Conservation (phyloP, 2,888 invertebrate species). For the Philopedon plagiatum region DNA sequence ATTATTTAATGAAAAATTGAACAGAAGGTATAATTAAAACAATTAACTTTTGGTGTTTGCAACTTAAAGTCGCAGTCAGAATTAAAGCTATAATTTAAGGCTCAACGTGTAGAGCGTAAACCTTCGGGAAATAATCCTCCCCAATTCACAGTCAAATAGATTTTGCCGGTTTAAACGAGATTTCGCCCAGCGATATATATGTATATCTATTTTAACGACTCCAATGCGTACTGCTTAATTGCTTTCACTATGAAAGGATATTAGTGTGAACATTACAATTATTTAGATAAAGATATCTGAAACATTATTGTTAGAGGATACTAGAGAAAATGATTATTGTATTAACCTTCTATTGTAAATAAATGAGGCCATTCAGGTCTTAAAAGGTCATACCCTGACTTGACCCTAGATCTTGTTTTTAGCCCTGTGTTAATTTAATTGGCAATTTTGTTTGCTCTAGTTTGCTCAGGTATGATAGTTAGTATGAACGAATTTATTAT, state of each 20-base stretch:
- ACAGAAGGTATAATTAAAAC: background rate
- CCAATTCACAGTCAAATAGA: constrained; percentile 49
- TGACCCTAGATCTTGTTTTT: too few species aligned
- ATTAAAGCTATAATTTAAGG: constrained; percentile 49
- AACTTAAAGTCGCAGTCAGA: constrained; percentile 28
- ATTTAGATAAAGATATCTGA: background rate
- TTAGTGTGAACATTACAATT: constrained; percentile 25
- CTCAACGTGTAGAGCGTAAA: constrained; percentile 43
- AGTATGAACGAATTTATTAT: too few species aligned
- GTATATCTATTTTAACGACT: constrained; percentile 42
- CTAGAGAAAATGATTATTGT: too few species aligned
- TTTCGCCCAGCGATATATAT: constrained; percentile 44
- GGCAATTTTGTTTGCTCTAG: too few species aligned
- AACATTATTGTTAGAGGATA: too few species aligned
- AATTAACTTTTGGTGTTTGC: constrained; percentile 6
- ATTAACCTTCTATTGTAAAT: too few species aligned
- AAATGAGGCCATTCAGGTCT: too few species aligned
- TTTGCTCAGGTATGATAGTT: too few species aligned
- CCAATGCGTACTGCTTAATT: constrained; percentile 40
- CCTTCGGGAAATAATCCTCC: constrained; percentile 46
- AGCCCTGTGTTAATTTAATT: too few species aligned
- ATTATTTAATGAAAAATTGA: background rate
- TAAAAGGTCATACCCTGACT: too few species aligned
- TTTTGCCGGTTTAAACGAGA: constrained; percentile 49
- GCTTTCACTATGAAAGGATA: constrained; percentile 28